A percentile compares a stretch with the other conserved stretches of the same genome.
Conservation (phyloP, 2,113 vertebrate genomes). For the Platysteira castanea region DNA sequence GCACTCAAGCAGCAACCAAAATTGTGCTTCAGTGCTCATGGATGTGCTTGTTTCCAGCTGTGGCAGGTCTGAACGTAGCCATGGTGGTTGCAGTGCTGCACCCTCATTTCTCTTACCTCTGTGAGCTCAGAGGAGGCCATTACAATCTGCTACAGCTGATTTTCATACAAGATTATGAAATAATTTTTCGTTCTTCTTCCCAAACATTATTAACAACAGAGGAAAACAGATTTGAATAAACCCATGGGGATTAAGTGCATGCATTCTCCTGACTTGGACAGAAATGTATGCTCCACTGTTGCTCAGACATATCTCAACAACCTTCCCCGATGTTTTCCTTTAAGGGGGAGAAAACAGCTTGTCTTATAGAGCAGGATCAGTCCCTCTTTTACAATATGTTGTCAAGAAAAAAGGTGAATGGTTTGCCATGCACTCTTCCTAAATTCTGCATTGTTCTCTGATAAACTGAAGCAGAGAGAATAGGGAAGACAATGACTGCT, state of each 20-base stretch:
- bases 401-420: not conserved
- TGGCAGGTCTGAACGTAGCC: not conserved
- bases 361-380: not conserved
- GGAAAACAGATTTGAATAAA: not conserved
- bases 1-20: not conserved
- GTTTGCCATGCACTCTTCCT: not conserved
- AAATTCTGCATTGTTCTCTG: not conserved
- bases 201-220: not conserved
- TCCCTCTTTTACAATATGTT: not conserved
- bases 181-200: not conserved
- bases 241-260: not conserved
- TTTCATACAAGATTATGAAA: not conserved
- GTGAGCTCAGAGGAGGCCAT: not conserved
- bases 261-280: not conserved
- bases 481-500: not conserved
- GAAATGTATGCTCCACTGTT: fast-evolving
- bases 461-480: not conserved
- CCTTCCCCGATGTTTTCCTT: not conserved
- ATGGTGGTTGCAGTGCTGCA: not conserved
- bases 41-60: not conserved
- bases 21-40: not conserved
- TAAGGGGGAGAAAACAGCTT: not conserved
- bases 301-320: not conserved
- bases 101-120: not conserved
- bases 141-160: not conserved